Evolutionary conservation across 2,888 invertebrate species (phyloP), one percentile per base, ranked within the genome.

Genomic region (Aleiodes alternator): DNA sequence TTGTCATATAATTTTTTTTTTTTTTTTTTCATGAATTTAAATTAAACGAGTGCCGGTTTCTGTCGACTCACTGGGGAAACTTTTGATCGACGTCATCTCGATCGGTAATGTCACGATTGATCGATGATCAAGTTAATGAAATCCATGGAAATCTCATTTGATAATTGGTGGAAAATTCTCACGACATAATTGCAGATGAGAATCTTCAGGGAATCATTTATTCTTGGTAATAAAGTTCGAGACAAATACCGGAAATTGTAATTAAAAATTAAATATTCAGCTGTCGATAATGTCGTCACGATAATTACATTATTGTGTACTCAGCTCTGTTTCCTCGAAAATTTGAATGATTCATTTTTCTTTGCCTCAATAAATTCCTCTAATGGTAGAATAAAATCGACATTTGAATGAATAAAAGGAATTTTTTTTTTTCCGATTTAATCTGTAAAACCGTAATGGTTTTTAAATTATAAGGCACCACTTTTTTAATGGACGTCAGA

Each of bases 11-110:
- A 2, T 2, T 23, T 23, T 23, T 23, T 23, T 43, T 43, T 2
- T 23, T 23, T 23, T 23, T 23, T 43, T 43, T 11, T 61, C 3
- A 59, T 23, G n/a, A 9, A 9, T 59, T 34, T 29, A 31, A 34
- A 59, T 12, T 6, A 48, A 48, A 64, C 64, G 64, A 64, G 64
- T 64, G 64, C 64, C 64, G 64, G 64, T 64, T 64, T 23, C 64
- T 64, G 48, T 48, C 43, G 64, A 7, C 43, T 64, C n/a, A 11
- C 7, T 12, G 2, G n/a, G 23, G n/a, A 50, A 31, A 68, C 50
- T 51, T 51, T n/a, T 50, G 7, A 53, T 14, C 31, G 8, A 53
- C 16, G 12, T 8, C 5, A n/a, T 68, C 68, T 68, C 68, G 31
- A 51, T 68, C 68, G 68, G 68, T 68, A 68, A 31, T 31, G 51